Base-by-base conservation (phyloP, 1,140 invertebrate genomes). In the Spodoptera frugiperda region DNA sequence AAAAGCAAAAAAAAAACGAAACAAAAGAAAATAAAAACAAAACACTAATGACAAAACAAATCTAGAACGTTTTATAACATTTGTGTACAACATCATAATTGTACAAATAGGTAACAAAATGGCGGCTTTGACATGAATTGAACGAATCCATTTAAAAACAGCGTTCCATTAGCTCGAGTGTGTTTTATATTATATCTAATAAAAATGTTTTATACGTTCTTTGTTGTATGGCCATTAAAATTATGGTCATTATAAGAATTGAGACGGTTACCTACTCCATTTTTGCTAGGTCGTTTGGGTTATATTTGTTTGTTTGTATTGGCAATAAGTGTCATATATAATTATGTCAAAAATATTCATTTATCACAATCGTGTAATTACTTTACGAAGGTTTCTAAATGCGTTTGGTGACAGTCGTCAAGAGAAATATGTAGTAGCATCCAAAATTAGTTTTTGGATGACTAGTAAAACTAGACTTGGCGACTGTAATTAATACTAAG, bases 111-210 rank as follows among this genome's bases (percentile, higher is more conserved):
- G 33, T 39, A 39, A 39, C 33, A 15, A 55, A 71, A 57, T 48
- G 54, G 19, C 55, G 70, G 3, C 19, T 57, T 55, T 48, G 70
- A 73, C 55, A 73, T 17, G 49, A 72, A 72, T 57, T 72, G 51
- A 72, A 57, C 53, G 39, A 73, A 49, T 73, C 54, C 70, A 73
- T 73, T 73, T 73, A 44, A 73, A 59, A 59, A 39, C 39, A 55
- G 59, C 19, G 54, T 61, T 49, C 70, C 70, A 73, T 73, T 73
- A 73, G 59, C 54, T 61, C 48, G 44, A 73, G 70, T 73, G 21
- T 55, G 70, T 59, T 73, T 73, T 59, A 73, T 73, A 73, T 73
- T 55, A 48, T 44, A 48, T 44, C 39, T 73, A 48, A 73, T 59
- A 73, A 73, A 71, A 73, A 19, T 61, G 57, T 73, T 59, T 73